A percentile compares a stretch with the other conserved stretches of the same genome.
Evolutionary conservation across 2,888 invertebrate species (phyloP).

Genomic region (Nomada goodeniana): DNA sequence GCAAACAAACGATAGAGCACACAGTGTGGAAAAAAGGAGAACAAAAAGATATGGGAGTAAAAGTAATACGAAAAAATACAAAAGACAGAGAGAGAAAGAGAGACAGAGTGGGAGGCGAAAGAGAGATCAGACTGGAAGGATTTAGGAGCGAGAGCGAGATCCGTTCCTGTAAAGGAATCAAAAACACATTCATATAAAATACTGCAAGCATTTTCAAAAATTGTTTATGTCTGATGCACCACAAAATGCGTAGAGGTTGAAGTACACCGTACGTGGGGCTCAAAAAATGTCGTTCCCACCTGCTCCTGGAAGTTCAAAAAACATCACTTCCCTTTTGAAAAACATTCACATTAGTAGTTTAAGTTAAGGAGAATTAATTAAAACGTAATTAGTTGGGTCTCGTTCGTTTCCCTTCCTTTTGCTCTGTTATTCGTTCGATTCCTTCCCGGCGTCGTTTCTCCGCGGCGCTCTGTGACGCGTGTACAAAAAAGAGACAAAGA

Average conservation of each 20-base stretch:
- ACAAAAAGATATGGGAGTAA: not conserved
- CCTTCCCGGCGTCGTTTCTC: slow-evolving; percentile 58
- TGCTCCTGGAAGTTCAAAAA: slow-evolving; percentile 85
- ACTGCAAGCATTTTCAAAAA: slow-evolving; percentile 86
- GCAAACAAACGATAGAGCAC: not conserved
- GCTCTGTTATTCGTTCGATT: slow-evolving; percentile 70
- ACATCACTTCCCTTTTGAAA: slow-evolving; percentile 85
- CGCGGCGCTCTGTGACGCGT: slow-evolving; percentile 63
- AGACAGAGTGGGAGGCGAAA: slow-evolving; percentile 32
- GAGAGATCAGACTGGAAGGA: slow-evolving; percentile 63
- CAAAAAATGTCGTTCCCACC: slow-evolving; percentile 84
- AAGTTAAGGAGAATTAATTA: slow-evolving; percentile 74
- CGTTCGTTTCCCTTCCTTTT: slow-evolving; percentile 70
- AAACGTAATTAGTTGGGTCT: slow-evolving; percentile 69
- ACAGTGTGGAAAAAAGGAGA: not conserved
- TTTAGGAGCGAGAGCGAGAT: slow-evolving; percentile 82
- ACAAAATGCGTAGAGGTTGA: slow-evolving; percentile 84
- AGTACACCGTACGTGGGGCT: slow-evolving; percentile 84
- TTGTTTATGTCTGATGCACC: slow-evolving; percentile 84
- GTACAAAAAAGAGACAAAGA: slow-evolving; percentile 59
- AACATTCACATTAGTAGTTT: slow-evolving; percentile 81
- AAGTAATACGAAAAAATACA: slow-evolving; percentile 4
- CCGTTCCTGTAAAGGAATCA: slow-evolving; percentile 84
- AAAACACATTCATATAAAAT: slow-evolving; percentile 84
- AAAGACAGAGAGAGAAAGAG: slow-evolving; percentile 17